Conservation (phyloP, 1,140 invertebrate genomes). For the Amyelois transitella region DNA sequence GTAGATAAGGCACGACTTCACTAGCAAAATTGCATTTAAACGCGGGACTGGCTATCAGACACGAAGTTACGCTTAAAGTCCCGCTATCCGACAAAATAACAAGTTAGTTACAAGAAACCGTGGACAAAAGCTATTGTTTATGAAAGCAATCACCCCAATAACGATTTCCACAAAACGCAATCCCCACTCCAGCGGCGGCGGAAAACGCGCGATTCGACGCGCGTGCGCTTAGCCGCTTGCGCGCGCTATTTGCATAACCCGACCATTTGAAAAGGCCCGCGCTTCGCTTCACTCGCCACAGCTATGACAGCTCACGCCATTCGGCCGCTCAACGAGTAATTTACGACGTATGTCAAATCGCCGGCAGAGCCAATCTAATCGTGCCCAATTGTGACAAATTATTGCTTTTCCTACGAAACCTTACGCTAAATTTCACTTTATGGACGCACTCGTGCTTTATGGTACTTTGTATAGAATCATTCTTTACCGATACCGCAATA, state of each 20-base stretch:
- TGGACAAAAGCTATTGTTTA: slow-evolving; percentile 70
- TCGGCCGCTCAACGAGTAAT: slow-evolving; percentile 45
- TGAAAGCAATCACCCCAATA: slow-evolving; percentile 72
- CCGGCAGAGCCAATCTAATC: slow-evolving; percentile 68
- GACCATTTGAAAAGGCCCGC: slow-evolving; percentile 27
- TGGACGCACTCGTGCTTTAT: slow-evolving; percentile 37
- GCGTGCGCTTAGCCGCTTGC: slow-evolving; percentile 49
- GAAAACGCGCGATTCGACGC: slow-evolving; percentile 69
- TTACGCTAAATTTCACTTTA: slow-evolving; percentile 65
- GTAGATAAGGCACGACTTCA: slow-evolving; percentile 38
- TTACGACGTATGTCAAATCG: slow-evolving; percentile 70
- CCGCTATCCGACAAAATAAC: slow-evolving; percentile 54
- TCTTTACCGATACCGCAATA: slow-evolving; percentile 28
- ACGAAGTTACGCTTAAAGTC: slow-evolving; percentile 23
- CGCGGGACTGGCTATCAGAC: slow-evolving; percentile 38
- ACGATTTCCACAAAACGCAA: slow-evolving; percentile 67
- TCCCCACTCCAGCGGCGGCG: slow-evolving; percentile 49
- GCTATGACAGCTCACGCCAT: slow-evolving; percentile 28
- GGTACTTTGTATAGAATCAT: slow-evolving; percentile 37
- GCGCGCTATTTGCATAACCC: slow-evolving; percentile 54
- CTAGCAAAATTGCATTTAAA: slow-evolving; percentile 32
- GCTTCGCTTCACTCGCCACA: slow-evolving; percentile 7
- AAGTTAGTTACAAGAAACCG: slow-evolving; percentile 45
- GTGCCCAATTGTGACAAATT: slow-evolving; percentile 71
- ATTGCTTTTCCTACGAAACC: slow-evolving; percentile 72